phyloP scores from a whole-genome alignment of 2,113 vertebrate genomes.

The Eclectus roratus region DNA sequence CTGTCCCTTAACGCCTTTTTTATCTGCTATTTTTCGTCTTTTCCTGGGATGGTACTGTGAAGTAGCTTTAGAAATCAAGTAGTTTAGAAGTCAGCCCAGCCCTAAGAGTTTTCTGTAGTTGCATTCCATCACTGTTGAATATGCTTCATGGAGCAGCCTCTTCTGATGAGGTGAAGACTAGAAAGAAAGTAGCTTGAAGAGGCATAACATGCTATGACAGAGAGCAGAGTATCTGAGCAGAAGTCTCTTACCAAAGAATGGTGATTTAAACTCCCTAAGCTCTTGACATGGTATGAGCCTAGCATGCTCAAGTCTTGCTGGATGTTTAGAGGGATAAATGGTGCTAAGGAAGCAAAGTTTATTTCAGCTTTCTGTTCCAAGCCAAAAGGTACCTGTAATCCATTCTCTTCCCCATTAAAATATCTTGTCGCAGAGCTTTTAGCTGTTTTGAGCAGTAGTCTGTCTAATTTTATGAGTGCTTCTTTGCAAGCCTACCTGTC shows the following conservation, averaged over 20 bases:
- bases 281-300: neutral
- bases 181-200: neutral
- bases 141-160: neutral
- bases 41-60: neutral
- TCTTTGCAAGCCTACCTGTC: slow-evolving; percentile 17
- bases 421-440: neutral
- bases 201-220: neutral
- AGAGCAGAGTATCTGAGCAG: neutral
- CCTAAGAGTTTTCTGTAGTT: neutral
- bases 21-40: neutral
- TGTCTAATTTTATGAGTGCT: neutral
- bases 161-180: neutral
- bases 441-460: neutral
- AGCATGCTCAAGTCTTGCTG: neutral
- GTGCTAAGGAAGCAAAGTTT: neutral
- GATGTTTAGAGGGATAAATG: neutral
- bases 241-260: neutral
- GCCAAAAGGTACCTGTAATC: neutral
- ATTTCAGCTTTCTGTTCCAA: neutral
- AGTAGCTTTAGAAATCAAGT: neutral
- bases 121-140: neutral
- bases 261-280: neutral
- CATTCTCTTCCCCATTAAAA: neutral
- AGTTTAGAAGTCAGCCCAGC: neutral
- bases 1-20: neutral